These are phyloP conservation scores for Drosophila mimica DNA, from an alignment of 2,888 invertebrate genomes.

Conservation along the genomic window DNA sequence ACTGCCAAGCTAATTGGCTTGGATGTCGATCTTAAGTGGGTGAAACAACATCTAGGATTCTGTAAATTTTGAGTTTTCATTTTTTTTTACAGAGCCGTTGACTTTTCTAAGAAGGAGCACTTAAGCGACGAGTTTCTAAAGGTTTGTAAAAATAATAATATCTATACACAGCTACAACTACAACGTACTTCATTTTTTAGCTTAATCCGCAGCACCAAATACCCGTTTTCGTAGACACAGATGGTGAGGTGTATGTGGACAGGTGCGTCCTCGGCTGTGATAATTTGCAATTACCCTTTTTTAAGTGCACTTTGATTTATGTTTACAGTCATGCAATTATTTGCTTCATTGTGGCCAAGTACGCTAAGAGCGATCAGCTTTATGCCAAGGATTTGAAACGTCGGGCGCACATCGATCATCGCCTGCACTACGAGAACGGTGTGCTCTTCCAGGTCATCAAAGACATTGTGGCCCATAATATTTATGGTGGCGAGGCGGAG, in stretches of 20 bases:
- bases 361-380: constrained; percentile 86
- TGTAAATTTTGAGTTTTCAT: not conserved
- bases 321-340: constrained; percentile 86
- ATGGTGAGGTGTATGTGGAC: constrained; percentile 86
- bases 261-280: constrained; percentile 71
- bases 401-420: constrained; percentile 86
- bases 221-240: constrained; percentile 86
- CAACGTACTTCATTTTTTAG: constrained; percentile 75
- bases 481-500: constrained; percentile 77
- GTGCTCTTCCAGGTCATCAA: constrained; percentile 85
- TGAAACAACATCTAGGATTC: not conserved
- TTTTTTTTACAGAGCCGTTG: constrained; percentile 83
- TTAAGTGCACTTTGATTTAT: not conserved
- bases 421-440: constrained; percentile 86
- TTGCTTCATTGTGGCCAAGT: constrained; percentile 86
- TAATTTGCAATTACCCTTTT: not conserved
- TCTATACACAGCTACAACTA: not conserved
- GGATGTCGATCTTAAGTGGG: constrained; percentile 83
- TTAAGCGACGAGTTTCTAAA: constrained; percentile 84
- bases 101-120: constrained; percentile 84
- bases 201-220: constrained; percentile 87
- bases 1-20: constrained; percentile 85
- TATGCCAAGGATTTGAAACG: constrained; percentile 86
- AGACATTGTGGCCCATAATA: constrained; percentile 83
- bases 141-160: constrained; percentile 59